Base-by-base conservation (phyloP, 1,140 invertebrate genomes). In the Zelostemma sp. region DNA sequence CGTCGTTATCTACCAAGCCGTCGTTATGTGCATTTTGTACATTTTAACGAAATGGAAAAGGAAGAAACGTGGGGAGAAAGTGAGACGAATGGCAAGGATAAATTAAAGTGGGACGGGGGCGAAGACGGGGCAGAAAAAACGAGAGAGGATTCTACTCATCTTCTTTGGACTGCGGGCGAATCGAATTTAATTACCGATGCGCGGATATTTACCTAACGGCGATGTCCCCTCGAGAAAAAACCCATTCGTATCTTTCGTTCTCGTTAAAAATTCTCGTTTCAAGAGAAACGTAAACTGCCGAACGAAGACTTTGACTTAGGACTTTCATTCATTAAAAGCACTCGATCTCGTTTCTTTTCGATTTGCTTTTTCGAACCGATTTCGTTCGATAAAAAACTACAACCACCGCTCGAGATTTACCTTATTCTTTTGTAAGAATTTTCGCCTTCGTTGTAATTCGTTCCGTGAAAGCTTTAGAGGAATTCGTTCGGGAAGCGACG, bases 111-210 rank as follows among this genome's bases (percentile, higher is more conserved):
- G 55, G 28, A 50, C 46, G 47, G 45, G 54, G 41, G 41, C 41
- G 46, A 63, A 31, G 41, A 48, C 6, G 17, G 45, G 25, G 25
- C n/a, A n/a, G 31, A 17, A 15, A 55, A 14, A 11, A 46, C 1
- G 51, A 64, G 18, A 21, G 17, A 31, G 18, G 40, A 48, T 48
- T 48, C 46, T 6, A 33, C n/a, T 50, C 16, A 18, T 35, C 48
- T 50, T 50, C 46, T 49, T 49, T 60, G 17, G 14, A 17, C 53
- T 25, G 57, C 38, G 46, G 49, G 48, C 49, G 74, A 71, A 80
- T 79, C 75, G 73, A 78, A 80, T 81, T 77, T 79, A 80, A 81
- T 81, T 80, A 80, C 75, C 70, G 74, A 78, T 79, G 71, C 68
- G 74, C 78, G 76, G 78, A 79, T 81, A 79, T 81, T 81, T 80